phyloP scores from a whole-genome alignment of 1,140 invertebrate genomes.

The Parasteatoda tepidariorum region DNA sequence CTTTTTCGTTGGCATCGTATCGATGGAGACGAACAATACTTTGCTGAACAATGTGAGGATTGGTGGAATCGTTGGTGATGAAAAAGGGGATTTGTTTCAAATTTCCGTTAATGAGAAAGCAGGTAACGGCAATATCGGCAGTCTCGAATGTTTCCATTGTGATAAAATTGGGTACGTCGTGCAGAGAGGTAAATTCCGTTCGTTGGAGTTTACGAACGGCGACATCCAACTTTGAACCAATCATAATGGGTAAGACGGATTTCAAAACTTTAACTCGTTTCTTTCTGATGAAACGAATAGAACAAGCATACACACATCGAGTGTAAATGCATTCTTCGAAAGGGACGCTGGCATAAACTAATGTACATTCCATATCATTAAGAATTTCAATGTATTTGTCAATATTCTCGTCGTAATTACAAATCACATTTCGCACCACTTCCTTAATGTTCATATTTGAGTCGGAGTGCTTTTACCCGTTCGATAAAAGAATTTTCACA shows the following conservation, averaged over 20 bases:
- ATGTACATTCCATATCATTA: constrained; percentile 10
- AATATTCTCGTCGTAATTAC: constrained; percentile 21
- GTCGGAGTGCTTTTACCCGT: constrained; percentile 10
- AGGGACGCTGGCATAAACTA: neutral
- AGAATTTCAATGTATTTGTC: neutral
- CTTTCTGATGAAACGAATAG: constrained; percentile 12
- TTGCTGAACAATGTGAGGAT: constrained; percentile 9
- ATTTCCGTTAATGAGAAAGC: constrained; percentile 29
- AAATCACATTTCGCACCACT: neutral
- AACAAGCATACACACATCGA: constrained; percentile 15
- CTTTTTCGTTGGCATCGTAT: constrained; percentile 37
- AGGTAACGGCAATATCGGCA: constrained; percentile 5
- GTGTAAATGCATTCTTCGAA: constrained; percentile 8
- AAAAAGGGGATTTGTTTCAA: constrained; percentile 43
- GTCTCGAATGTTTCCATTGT: neutral
- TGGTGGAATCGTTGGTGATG: constrained; percentile 30
- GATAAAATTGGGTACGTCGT: neutral
- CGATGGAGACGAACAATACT: constrained; percentile 13
- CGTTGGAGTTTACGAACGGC: constrained; percentile 5
- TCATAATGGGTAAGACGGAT: constrained; percentile 28
- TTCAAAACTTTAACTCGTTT: constrained; percentile 8
- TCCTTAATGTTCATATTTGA: constrained; percentile 32
- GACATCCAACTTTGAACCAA: constrained; percentile 21
- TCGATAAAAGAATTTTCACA: constrained; percentile 44
- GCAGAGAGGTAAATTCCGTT: neutral